Evolutionary conservation across 2,113 vertebrate species (phyloP), one percentile per base, ranked within the genome.

Genomic region (Chloroceryle aenea): DNA sequence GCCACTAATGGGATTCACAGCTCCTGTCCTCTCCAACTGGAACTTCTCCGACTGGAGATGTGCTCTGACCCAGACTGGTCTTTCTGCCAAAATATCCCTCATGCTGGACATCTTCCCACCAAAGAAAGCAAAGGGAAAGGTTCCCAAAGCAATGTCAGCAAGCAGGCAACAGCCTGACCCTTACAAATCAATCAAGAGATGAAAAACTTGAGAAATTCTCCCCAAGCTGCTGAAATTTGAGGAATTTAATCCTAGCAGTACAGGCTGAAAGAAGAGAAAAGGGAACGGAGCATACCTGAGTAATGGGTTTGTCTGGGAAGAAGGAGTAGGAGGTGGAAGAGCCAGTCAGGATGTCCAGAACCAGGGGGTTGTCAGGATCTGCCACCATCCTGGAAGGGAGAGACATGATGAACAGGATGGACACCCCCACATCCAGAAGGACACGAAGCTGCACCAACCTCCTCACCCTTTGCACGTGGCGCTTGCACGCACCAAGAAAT

Each of bases 261-360:
- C 1, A 66, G 21, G 20, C n/a, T 19, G 12, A 18, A 84, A 38
- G 3, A 80, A 10, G 15, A 48, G 47, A 30, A 64, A 29, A 80
- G 55, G 16, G 3, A 64, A 66, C 0, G 0, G 25, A 45, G 18
- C 29, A 6, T 97, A 99, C 99, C 98, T 99, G 99, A 62, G 99
- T 99, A 83, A 99, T 98, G 6, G 99, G 98, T 61, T 99, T 99
- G 90, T 99, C 99, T 2, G 99, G 99, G 93, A 99, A 99, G 97
- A 98, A 99, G 73, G 99, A 99, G 92, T 99, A 99, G 1, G 95
- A 96, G 30, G 95, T 96, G 4, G 99, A 99, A 19, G 99, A 99
- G 61, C 99, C 99, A 0, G 99, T 99, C n/a, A 99, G 98, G 93
- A 99, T 99, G 92, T 99, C 99, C 97, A 99, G 95, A 23, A 99